A percentile compares a stretch with the other conserved stretches of the same genome.
phyloP scores from a whole-genome alignment of 2,797 vertebrate species.

The Chelonia mydas region DNA sequence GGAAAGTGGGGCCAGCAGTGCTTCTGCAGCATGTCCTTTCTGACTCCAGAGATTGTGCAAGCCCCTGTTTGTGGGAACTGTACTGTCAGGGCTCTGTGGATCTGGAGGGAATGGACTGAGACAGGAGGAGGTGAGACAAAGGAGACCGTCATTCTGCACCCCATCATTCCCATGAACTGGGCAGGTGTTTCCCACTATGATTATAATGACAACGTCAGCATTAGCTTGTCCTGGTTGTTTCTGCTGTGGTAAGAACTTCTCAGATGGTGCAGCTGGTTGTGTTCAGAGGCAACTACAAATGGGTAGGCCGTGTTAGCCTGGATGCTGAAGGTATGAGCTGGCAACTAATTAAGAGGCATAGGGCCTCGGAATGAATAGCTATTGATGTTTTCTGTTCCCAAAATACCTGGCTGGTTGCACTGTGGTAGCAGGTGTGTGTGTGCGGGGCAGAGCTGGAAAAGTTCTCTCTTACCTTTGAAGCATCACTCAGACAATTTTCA shows the following conservation, averaged over 20 bases:
- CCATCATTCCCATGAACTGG: neutral
- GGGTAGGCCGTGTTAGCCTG: neutral
- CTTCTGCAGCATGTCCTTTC: neutral
- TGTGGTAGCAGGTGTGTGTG: neutral
- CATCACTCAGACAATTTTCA: neutral
- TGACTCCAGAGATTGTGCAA: neutral
- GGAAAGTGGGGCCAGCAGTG: neutral
- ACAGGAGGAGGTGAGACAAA: neutral
- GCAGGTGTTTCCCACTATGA: neutral
- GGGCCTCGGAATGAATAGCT: neutral
- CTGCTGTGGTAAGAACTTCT: neutral
- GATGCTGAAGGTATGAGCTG: neutral
- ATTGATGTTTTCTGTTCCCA: neutral
- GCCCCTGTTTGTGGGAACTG: neutral
- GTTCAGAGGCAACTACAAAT: neutral
- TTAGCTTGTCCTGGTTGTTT: neutral
- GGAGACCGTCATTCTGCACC: neutral
- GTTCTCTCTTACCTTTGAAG: neutral
- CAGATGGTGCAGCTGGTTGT: neutral
- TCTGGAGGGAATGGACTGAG: neutral
- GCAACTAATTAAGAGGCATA: neutral
- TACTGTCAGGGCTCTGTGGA: neutral
- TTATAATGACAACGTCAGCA: neutral
- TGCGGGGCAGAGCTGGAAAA: rapidly evolving
- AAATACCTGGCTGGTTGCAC: neutral